A percentile compares a stretch with the other conserved stretches of the same genome.
Conservation (phyloP, 23 tunicate genomes). For the Trididemnum clinides region DNA sequence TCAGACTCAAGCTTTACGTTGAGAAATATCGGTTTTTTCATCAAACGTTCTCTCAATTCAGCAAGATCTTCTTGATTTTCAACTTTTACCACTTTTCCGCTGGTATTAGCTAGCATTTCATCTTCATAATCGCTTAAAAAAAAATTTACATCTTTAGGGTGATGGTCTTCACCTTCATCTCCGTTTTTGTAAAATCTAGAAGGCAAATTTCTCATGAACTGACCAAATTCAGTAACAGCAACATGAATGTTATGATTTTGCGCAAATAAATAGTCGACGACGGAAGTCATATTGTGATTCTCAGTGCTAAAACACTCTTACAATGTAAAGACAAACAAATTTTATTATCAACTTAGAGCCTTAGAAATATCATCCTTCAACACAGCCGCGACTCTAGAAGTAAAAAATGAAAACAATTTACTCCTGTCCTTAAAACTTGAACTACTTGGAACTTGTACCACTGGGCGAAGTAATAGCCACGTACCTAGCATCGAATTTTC, state of each 20-base stretch:
- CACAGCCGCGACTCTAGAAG: too few relatives aligned
- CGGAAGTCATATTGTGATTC: neutral
- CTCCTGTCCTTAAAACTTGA: too few relatives aligned
- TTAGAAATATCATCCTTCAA: too few relatives aligned
- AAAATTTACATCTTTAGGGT: neutral
- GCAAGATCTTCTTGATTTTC: neutral
- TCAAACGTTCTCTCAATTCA: neutral
- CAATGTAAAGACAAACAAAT: too few relatives aligned
- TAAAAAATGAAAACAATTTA: too few relatives aligned
- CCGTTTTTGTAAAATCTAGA: neutral
- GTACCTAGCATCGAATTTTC: too few relatives aligned
- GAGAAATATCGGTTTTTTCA: too few relatives aligned
- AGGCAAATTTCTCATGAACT: neutral
- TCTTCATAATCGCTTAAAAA: neutral
- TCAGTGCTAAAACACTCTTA: too few relatives aligned
- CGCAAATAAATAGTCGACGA: neutral
- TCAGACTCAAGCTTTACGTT: too few relatives aligned
- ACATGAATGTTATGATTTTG: neutral
- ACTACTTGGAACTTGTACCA: too few relatives aligned
- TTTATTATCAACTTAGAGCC: too few relatives aligned
- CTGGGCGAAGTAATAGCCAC: too few relatives aligned
- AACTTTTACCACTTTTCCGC: neutral
- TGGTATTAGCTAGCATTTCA: neutral
- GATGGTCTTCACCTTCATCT: neutral
- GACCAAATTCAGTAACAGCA: neutral